A percentile compares a stretch with the other conserved stretches of the same genome.
Conservation (phyloP, 2,113 vertebrate genomes). For the Thermophis baileyi region DNA sequence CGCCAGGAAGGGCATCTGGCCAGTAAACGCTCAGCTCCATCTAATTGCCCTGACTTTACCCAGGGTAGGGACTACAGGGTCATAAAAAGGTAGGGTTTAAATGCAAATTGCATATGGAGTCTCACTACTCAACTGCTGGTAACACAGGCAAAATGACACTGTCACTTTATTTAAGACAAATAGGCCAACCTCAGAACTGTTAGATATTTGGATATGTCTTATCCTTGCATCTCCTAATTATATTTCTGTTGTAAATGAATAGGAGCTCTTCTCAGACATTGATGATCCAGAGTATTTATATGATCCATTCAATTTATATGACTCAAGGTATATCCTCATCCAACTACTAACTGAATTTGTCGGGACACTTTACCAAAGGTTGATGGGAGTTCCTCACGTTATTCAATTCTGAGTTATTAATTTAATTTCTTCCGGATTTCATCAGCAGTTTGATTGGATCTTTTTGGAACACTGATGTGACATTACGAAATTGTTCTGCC, state of each 20-base stretch:
- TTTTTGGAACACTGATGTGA: not conserved
- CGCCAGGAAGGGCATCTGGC: too few relatives aligned
- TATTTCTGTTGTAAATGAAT: not conserved
- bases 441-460: not conserved
- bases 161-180: not conserved
- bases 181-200: not conserved
- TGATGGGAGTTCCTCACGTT: not conserved
- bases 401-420: not conserved
- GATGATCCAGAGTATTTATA: not conserved
- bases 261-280: not conserved
- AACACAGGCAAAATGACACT: not conserved
- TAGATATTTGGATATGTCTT: not conserved
- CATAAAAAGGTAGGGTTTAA: not conserved
- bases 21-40: too few relatives aligned
- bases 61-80: too few relatives aligned
- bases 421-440: not conserved
- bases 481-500: too few relatives aligned
- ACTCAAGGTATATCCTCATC: not conserved
- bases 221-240: not conserved
- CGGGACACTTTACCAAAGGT: not conserved
- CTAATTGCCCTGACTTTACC: too few relatives aligned
- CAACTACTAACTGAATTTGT: not conserved
- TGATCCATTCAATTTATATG: not conserved
- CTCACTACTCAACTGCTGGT: not conserved
- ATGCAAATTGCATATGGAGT: not conserved